Conservation (phyloP, 2,113 vertebrate genomes). For the Sphaerodactylus townsendi region DNA sequence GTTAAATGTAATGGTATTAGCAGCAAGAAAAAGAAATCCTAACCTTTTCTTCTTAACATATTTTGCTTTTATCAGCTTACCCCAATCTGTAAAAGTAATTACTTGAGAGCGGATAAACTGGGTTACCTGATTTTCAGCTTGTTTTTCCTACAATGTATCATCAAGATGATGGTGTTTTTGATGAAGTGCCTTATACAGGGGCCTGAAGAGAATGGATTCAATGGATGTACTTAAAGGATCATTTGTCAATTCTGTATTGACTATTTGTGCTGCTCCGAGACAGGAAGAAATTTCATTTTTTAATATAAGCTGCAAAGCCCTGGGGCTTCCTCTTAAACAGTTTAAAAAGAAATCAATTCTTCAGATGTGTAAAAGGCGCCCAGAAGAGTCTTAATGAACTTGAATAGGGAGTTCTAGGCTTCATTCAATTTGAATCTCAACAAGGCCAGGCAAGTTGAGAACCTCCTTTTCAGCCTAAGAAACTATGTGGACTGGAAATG, state of each 20-base stretch:
- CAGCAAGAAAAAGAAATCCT: constrained; percentile 1
- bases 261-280: constrained; percentile 57
- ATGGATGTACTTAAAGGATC: constrained; percentile 63
- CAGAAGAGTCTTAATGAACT: constrained; percentile 38
- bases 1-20: constrained; percentile 21
- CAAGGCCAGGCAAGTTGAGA: constrained; percentile 19
- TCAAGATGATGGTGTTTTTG: constrained; percentile 53
- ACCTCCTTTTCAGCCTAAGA: constrained; percentile 14
- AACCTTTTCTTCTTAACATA: constrained; percentile 23
- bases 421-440: not conserved
- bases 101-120: not conserved
- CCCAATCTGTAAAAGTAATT: constrained; percentile 7
- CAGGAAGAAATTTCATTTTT: constrained; percentile 70
- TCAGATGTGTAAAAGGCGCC: constrained; percentile 49
- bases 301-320: constrained; percentile 63
- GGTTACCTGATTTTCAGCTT: constrained; percentile 35
- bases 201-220: constrained; percentile 60
- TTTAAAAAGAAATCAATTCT: constrained; percentile 71
- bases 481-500: not conserved
- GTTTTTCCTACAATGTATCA: constrained; percentile 35
- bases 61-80: constrained; percentile 37
- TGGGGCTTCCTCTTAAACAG: constrained; percentile 49
- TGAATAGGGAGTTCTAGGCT: constrained; percentile 29
- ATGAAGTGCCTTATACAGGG: constrained; percentile 48
- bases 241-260: constrained; percentile 71